Evolutionary conservation across 2,113 vertebrate genomes (phyloP).

Genomic region (Mirounga angustirostris): DNA sequence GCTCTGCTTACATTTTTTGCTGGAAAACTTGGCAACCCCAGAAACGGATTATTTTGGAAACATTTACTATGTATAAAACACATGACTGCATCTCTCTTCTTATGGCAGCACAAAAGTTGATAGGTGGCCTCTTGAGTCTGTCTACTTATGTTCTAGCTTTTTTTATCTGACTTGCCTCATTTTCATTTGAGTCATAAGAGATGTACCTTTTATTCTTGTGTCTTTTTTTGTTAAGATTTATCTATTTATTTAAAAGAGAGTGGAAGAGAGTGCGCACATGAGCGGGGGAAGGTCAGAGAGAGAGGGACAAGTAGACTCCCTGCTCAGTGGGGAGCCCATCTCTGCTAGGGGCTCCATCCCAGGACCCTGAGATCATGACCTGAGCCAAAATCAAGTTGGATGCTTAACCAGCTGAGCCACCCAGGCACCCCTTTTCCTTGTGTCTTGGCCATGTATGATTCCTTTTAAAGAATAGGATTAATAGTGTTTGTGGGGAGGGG

Average conservation of each 20-base stretch:
- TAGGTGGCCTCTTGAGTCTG: not conserved
- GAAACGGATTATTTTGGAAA: not conserved
- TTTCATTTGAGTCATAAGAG: slow-evolving; percentile 16
- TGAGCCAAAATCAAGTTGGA: not conserved
- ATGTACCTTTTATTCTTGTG: not conserved
- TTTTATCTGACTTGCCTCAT: not conserved
- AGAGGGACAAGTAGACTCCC: not conserved
- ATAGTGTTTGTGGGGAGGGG: not conserved
- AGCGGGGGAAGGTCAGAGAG: not conserved
- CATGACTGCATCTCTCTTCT: not conserved
- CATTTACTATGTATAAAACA: not conserved
- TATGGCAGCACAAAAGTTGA: not conserved
- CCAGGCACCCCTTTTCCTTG: not conserved
- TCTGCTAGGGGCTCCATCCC: not conserved
- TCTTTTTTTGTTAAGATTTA: not conserved
- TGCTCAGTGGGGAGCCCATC: not conserved
- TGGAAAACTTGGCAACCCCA: not conserved
- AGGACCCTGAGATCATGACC: not conserved
- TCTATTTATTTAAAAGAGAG: not conserved
- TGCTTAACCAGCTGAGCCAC: not conserved
- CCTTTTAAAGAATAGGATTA: not conserved
- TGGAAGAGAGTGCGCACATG: not conserved
- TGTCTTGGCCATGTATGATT: not conserved
- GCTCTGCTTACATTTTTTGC: not conserved
- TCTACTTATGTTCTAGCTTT: not conserved